Conservation (phyloP, 2,797 vertebrate species). For the Danio kyathit region DNA sequence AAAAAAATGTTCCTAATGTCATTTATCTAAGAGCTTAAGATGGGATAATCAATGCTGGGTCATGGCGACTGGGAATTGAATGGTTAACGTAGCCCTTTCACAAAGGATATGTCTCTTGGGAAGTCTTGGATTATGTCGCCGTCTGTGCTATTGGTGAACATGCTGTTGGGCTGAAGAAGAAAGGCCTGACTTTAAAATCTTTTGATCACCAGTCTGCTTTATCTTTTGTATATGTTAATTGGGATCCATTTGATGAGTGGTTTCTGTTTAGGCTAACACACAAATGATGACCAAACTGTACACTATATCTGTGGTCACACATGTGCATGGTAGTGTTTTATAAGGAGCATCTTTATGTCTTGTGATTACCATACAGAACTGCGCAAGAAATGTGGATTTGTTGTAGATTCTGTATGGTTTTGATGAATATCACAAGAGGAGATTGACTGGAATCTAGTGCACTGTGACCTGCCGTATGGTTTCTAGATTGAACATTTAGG, state of each 20-base stretch:
- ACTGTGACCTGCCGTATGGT: conserved; percentile 35
- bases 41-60: conserved; percentile 33
- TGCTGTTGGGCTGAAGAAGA: conserved; percentile 61
- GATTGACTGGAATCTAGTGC: conserved; percentile 13
- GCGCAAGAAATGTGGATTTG: not conserved
- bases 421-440: not conserved
- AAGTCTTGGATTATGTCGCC: conserved; percentile 68
- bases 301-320: not conserved
- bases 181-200: conserved; percentile 73
- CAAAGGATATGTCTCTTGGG: conserved; percentile 68
- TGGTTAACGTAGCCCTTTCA: conserved; percentile 52
- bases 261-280: conserved; percentile 70
- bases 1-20: conserved; percentile 11
- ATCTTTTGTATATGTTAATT: conserved; percentile 71
- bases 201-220: conserved; percentile 79
- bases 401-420: conserved; percentile 12
- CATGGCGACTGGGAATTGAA: conserved; percentile 38
- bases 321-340: conserved; percentile 13
- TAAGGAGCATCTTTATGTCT: conserved; percentile 11
- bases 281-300: conserved; percentile 72
- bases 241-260: conserved; percentile 70
- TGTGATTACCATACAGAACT: conserved; percentile 24
- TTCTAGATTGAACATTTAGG: conserved; percentile 29
- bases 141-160: conserved; percentile 59
- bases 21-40: conserved; percentile 44